phyloP scores from a whole-genome alignment of 2,113 vertebrate genomes.

The human region GRCh38 chr14:63468501-63469000 shows the following conservation, averaged over 20 bases:
- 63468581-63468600: neutral
- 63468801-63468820: neutral
- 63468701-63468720: slow-evolving; percentile 25
- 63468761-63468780: slow-evolving; percentile 30
- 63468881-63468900: slow-evolving; percentile 52
- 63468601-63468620: neutral
- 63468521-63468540: neutral
- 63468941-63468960: slow-evolving; percentile 47
- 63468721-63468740: neutral
- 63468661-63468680: neutral
- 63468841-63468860: slow-evolving; percentile 26
- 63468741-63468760: slow-evolving; percentile 26
- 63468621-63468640: neutral
- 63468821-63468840: slow-evolving; percentile 50
- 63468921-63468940: slow-evolving; percentile 50
- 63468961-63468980: slow-evolving; percentile 37
- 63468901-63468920: slow-evolving; percentile 17
- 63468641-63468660: neutral
- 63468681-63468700: neutral
- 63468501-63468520: neutral
- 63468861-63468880: slow-evolving; percentile 39
- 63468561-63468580: neutral
- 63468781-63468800: slow-evolving; percentile 1
- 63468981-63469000: slow-evolving; percentile 1
- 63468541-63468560: neutral